Evolutionary conservation across 2,797 vertebrate genomes (phyloP).

Genomic region (Prunella strophiata): DNA sequence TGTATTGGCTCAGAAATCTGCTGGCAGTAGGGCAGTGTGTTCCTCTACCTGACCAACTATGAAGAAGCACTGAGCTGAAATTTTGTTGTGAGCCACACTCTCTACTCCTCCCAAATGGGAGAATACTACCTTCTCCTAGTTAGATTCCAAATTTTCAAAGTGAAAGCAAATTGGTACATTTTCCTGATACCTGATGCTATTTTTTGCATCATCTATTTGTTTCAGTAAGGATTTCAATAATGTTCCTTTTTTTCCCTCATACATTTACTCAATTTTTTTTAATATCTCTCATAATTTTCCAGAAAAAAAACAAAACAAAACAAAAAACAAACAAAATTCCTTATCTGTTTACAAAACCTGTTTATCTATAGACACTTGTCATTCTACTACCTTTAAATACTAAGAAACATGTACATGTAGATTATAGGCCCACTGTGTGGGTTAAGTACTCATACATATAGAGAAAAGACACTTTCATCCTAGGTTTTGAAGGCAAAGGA

Average conservation of each 20-base stretch:
- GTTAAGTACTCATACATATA: background rate
- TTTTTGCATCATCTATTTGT: background rate
- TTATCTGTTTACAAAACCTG: background rate
- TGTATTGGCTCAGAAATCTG: background rate
- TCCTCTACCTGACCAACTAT: background rate
- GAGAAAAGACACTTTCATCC: background rate
- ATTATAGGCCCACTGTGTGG: background rate
- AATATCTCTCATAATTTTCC: background rate
- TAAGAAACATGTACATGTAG: background rate
- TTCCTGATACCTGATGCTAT: background rate
- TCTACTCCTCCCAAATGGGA: background rate
- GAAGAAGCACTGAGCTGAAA: background rate
- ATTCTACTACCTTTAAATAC: background rate
- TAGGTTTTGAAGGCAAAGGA: background rate
- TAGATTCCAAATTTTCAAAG: background rate
- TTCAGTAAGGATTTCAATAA: background rate
- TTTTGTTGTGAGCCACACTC: background rate
- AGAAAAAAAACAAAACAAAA: background rate
- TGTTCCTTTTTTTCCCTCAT: background rate
- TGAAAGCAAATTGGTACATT: background rate
- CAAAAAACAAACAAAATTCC: background rate
- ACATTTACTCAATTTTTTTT: background rate
- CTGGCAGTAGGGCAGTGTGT: too few species aligned
- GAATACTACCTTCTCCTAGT: background rate
- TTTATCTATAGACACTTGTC: background rate